Percentiles rank a stretch among this genome's conserved stretches.
phyloP scores from a whole-genome alignment of 2,888 invertebrate genomes.

The Diogma glabrata region DNA sequence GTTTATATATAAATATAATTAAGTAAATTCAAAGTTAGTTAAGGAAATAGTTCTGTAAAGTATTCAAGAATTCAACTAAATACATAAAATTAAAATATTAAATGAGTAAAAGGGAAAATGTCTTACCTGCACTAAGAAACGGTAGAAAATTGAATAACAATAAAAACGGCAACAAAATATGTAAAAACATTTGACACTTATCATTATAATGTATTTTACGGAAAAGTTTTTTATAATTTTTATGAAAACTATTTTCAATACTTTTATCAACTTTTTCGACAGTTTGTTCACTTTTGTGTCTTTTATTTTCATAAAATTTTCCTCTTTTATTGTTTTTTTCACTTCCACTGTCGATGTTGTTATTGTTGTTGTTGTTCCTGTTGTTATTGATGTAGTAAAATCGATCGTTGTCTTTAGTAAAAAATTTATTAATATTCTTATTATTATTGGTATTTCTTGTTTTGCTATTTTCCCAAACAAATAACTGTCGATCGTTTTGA shows the following conservation, averaged over 20 bases:
- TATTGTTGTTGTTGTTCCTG: conserved; percentile 6
- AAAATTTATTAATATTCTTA: conserved; percentile 5
- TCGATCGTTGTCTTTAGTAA: conserved; percentile 12
- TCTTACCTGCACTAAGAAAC: conserved; percentile 36
- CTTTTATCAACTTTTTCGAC: too few relatives aligned
- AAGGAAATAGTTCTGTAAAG: too few relatives aligned
- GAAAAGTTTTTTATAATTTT: too few relatives aligned
- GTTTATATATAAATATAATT: too few relatives aligned
- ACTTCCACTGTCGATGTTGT: background rate
- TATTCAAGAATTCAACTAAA: too few relatives aligned
- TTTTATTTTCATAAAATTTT: too few relatives aligned
- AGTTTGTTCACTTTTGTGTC: too few relatives aligned
- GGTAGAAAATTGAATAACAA: conserved; percentile 37
- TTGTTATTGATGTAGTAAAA: background rate
- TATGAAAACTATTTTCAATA: background rate
- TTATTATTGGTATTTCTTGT: conserved; percentile 3
- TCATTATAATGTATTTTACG: too few relatives aligned
- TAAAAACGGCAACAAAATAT: conserved; percentile 32
- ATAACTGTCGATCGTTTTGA: background rate
- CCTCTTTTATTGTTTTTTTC: too few relatives aligned
- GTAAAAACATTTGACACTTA: conserved; percentile 32
- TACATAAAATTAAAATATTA: too few relatives aligned
- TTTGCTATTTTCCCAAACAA: conserved; percentile 4
- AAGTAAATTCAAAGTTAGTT: too few relatives aligned
- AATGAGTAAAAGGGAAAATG: background rate